Evolutionary conservation across 30 jellyfish, hydroid and myxozoan species (phyloP), one percentile per base, ranked within the genome.

Genomic region (Catostylus mosaicus): DNA sequence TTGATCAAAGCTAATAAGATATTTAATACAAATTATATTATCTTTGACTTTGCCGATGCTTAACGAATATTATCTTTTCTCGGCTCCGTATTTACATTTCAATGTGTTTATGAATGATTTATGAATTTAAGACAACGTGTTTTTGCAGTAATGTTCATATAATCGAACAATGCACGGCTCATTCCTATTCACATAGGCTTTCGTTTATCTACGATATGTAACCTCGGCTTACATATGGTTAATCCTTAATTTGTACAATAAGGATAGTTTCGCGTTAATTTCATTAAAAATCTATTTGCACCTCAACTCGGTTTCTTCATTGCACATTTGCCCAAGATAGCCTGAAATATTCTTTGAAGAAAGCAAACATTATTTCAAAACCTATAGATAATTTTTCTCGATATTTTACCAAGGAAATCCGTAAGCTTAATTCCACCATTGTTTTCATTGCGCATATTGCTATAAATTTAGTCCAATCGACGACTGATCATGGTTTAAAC

Each of bases 161-260:
- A 60, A 34, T 37, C 35, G 1, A 5, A 62, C 67, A 76, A 60
- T 56, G 78, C 76, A 38, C 68, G 11, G 78, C 57, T 43, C 88
- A 7, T 80, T 80, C 77, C 52, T 37, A 46, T 80, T 80, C 90
- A 67, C 73, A 18, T 20, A 23, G 40, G 11, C 64, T 43, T 51
- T 38, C 47, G 81, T 65, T 79, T 48, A 31, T 50, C 67, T 22
- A 68, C 69, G 38, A 82, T 82, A 70, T 68, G 69, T 82, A 68
- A 63, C 59, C 35, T 70, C 71, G 83, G 92, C 36, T 62, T 82
- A 70, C 52, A 50, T 66, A 56, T 68, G 52, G 86, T 29, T 70
- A 70, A 82, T 70, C 92, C 83, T 11, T 29, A 54, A 82, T 82
- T 81, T 82, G 92, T 68, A 60, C 65, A 82, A 82, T 69, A 69